Evolutionary conservation across 1,140 invertebrate species (phyloP).

Genomic region (Probaryconus sp.): DNA sequence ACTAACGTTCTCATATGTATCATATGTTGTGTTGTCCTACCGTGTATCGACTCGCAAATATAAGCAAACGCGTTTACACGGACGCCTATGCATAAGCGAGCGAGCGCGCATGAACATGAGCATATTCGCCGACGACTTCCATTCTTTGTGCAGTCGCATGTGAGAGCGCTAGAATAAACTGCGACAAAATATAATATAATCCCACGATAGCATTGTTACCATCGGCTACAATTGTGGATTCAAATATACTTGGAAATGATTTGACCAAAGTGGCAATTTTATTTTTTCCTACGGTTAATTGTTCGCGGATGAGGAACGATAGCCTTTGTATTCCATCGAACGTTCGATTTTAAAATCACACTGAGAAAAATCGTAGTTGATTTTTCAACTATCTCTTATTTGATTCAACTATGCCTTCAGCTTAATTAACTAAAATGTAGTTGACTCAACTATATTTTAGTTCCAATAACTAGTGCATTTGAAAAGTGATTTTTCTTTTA

Average conservation of each 20-base stretch:
- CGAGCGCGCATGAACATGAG: constrained; percentile 38
- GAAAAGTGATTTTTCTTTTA: too few relatives aligned
- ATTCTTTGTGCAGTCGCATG: constrained; percentile 35
- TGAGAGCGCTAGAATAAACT: constrained; percentile 9
- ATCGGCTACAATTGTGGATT: constrained; percentile 35
- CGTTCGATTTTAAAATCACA: too few relatives aligned
- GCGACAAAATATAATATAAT: constrained; percentile 43
- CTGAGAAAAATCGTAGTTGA: too few relatives aligned
- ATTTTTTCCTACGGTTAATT: constrained; percentile 31
- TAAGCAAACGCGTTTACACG: constrained; percentile 55
- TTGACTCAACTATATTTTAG: too few relatives aligned
- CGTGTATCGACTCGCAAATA: constrained; percentile 67
- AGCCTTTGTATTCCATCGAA: too few relatives aligned
- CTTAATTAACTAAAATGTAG: too few relatives aligned
- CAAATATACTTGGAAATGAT: constrained; percentile 49
- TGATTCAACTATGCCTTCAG: too few relatives aligned
- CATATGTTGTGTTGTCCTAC: constrained; percentile 75
- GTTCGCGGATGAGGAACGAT: constrained; percentile 23
- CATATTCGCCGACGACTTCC: constrained; percentile 40
- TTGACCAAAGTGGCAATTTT: constrained; percentile 11
- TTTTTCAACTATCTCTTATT: too few relatives aligned
- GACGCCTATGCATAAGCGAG: constrained; percentile 43
- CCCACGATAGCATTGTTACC: constrained; percentile 51
- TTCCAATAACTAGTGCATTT: too few relatives aligned
- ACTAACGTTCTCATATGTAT: constrained; percentile 79